phyloP scores from a whole-genome alignment of 2,888 invertebrate genomes.

The Pristionchus maxplancki region DNA sequence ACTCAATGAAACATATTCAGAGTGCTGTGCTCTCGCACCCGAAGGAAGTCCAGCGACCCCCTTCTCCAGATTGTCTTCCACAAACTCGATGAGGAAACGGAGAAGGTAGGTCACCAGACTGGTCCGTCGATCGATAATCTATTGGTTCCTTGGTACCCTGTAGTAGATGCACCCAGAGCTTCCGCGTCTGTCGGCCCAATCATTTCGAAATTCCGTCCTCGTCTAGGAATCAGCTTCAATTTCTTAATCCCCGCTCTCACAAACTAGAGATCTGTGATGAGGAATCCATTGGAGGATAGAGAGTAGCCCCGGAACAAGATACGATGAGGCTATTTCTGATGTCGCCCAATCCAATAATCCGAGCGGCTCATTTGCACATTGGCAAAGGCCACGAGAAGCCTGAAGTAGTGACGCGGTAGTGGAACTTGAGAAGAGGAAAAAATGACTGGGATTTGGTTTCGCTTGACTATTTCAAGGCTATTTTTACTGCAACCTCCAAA shows the following conservation, averaged over 20 bases:
- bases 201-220: neutral
- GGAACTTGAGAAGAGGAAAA: neutral
- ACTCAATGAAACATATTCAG: slow-evolving; percentile 18
- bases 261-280: neutral
- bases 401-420: neutral
- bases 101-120: slow-evolving; percentile 66
- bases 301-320: slow-evolving; percentile 24
- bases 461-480: too few relatives aligned
- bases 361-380: neutral
- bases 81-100: slow-evolving; percentile 67
- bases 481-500: too few relatives aligned
- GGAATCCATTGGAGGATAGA: neutral
- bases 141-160: neutral
- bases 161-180: neutral
- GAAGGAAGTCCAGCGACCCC: slow-evolving; percentile 63
- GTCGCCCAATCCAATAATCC: slow-evolving; percentile 23
- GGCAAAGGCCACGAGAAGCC: neutral
- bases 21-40: slow-evolving; percentile 67
- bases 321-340: neutral
- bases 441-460: too few relatives aligned
- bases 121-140: neutral
- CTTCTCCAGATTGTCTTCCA: slow-evolving; percentile 73
- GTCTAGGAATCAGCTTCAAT: neutral
- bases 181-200: neutral
- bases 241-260: neutral